These are phyloP conservation scores for Stylophora pistillata DNA, from an alignment of 64 coral and sea anemone species.

Conservation along the genomic window DNA sequence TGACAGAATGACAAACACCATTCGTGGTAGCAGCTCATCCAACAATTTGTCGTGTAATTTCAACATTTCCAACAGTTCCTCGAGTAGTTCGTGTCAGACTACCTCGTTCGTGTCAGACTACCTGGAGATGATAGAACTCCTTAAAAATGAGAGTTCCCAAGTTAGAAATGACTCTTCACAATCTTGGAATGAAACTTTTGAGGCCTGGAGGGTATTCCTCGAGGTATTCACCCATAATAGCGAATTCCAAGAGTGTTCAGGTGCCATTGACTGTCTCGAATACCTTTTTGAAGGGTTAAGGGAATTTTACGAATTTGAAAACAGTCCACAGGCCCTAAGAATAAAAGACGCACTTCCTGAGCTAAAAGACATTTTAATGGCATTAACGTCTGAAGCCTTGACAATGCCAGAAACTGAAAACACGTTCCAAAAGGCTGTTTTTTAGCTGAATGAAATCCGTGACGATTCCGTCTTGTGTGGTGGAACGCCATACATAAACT, in stretches of 20 bases:
- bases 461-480: slow-evolving; percentile 36
- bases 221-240: slow-evolving; percentile 6
- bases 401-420: background rate
- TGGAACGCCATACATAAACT: background rate
- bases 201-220: slow-evolving; percentile 38
- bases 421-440: background rate
- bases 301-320: slow-evolving; percentile 29
- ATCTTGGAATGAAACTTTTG: slow-evolving; percentile 53
- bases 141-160: background rate
- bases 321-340: background rate
- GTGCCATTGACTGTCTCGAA: slow-evolving; percentile 29
- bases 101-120: slow-evolving; percentile 8
- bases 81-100: background rate
- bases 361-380: slow-evolving; percentile 5
- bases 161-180: slow-evolving; percentile 1
- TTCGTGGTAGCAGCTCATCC: background rate
- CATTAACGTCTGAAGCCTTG: background rate
- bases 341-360: slow-evolving; percentile 2
- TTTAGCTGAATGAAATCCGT: background rate
- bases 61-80: background rate
- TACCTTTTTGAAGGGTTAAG: slow-evolving; percentile 1
- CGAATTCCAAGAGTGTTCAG: slow-evolving; percentile 17
- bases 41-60: background rate
- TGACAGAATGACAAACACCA: background rate
- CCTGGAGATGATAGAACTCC: slow-evolving; percentile 1